These are phyloP conservation scores for Plutella xylostella DNA, from an alignment of 2,888 invertebrate species.

Conservation along the genomic window DNA sequence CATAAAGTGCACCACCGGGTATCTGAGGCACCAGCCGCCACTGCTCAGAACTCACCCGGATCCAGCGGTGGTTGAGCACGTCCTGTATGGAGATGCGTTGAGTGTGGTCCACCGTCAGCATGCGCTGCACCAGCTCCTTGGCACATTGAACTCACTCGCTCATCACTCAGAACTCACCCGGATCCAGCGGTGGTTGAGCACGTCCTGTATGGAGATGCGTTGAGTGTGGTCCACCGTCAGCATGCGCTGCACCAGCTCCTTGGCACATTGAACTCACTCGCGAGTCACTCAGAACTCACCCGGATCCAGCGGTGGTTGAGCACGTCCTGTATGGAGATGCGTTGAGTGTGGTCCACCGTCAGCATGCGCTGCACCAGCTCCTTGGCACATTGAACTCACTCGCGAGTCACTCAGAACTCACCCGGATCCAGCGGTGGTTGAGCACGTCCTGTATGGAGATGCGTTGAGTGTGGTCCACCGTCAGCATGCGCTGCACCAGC, in stretches of 20 bases:
- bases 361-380: slow-evolving; percentile 95
- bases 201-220: slow-evolving; percentile 94
- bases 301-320: slow-evolving; percentile 97
- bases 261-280: too few relatives aligned
- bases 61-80: slow-evolving; percentile 96
- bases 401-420: too few relatives aligned
- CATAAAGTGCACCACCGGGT: too few relatives aligned
- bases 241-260: slow-evolving; percentile 95
- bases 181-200: slow-evolving; percentile 97
- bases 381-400: too few relatives aligned
- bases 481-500: slow-evolving; percentile 92
- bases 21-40: too few relatives aligned
- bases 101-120: slow-evolving; percentile 93
- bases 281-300: too few relatives aligned
- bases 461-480: slow-evolving; percentile 90
- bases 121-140: slow-evolving; percentile 93
- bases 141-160: too few relatives aligned
- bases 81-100: slow-evolving; percentile 95
- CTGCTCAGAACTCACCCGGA: slow-evolving; percentile 87
- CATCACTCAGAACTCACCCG: slow-evolving; percentile 85
- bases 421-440: slow-evolving; percentile 96
- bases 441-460: slow-evolving; percentile 96
- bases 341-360: slow-evolving; percentile 88
- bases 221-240: slow-evolving; percentile 91
- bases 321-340: slow-evolving; percentile 95